These are phyloP conservation scores for Parazoanthus swiftii DNA, from an alignment of 92 coral and sea anemone genomes.

Conservation along the genomic window DNA sequence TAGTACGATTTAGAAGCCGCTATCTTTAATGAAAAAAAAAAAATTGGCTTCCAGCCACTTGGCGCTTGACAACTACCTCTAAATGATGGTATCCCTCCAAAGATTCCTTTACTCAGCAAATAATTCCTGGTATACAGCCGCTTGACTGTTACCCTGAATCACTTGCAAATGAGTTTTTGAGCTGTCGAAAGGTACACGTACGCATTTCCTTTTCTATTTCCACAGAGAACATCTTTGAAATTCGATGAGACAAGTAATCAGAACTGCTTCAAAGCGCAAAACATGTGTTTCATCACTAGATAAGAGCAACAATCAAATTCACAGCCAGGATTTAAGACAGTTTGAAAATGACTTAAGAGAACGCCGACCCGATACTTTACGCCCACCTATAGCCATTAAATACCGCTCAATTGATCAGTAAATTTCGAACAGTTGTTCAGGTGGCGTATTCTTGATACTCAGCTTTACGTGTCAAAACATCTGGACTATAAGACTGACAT, in stretches of 20 bases:
- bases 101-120: not conserved
- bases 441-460: not conserved
- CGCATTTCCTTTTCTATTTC: not conserved
- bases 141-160: not conserved
- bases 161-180: not conserved
- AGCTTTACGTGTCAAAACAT: not conserved
- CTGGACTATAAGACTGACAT: not conserved
- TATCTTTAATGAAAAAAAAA: too few relatives aligned
- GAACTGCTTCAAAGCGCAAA: not conserved
- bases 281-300: not conserved
- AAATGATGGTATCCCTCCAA: not conserved
- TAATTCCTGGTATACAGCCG: not conserved
- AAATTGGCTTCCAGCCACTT: not conserved
- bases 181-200: not conserved
- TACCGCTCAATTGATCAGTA: not conserved
- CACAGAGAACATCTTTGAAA: slow-evolving; percentile 1
- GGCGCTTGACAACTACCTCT: not conserved
- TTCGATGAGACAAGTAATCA: not conserved
- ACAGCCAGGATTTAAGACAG: not conserved
- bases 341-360: not conserved
- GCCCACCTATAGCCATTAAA: slow-evolving; percentile 1
- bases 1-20: too few relatives aligned
- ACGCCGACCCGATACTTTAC: not conserved
- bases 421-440: not conserved
- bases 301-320: not conserved